phyloP scores from a whole-genome alignment of 2,797 vertebrate genomes.

The Rhynchonycteris naso region DNA sequence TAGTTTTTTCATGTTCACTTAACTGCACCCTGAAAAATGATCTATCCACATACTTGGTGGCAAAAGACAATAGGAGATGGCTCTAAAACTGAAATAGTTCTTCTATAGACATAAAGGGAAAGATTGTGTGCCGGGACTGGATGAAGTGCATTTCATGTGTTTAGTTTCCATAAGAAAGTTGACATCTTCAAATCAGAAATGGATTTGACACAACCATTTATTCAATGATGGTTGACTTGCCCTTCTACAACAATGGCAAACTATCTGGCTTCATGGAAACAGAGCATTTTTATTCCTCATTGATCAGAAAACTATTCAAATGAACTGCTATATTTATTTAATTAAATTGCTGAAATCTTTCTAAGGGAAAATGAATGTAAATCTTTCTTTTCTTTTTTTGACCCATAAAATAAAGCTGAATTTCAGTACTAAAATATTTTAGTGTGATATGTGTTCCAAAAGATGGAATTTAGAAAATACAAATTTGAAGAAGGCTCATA shows the following conservation, averaged over 20 bases:
- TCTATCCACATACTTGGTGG: background rate
- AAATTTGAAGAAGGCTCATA: conserved; percentile 5
- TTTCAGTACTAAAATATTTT: conserved; percentile 36
- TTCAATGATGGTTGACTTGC: background rate
- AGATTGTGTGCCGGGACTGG: background rate
- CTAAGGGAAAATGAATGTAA: conserved; percentile 38
- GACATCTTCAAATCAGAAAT: conserved; percentile 37
- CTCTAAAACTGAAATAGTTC: conserved; percentile 6
- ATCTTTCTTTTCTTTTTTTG: background rate
- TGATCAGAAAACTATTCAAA: conserved; percentile 54
- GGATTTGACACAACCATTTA: conserved; percentile 39
- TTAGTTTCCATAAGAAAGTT: background rate
- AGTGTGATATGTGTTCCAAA: conserved; percentile 23
- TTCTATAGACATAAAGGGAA: conserved; percentile 45
- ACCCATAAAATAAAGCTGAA: conserved; percentile 48
- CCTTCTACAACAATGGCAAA: conserved; percentile 45
- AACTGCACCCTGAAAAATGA: conserved; percentile 36
- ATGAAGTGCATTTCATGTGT: conserved; percentile 33
- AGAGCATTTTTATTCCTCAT: conserved; percentile 32
- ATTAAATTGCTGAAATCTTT: conserved; percentile 40
- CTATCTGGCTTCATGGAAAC: conserved; percentile 8
- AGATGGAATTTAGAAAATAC: conserved; percentile 52
- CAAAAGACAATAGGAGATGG: conserved; percentile 53
- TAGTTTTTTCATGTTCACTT: conserved; percentile 20
- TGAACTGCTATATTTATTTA: conserved; percentile 53